Conservation (phyloP, 2,113 vertebrate genomes). For the Camarhynchus parvulus region DNA sequence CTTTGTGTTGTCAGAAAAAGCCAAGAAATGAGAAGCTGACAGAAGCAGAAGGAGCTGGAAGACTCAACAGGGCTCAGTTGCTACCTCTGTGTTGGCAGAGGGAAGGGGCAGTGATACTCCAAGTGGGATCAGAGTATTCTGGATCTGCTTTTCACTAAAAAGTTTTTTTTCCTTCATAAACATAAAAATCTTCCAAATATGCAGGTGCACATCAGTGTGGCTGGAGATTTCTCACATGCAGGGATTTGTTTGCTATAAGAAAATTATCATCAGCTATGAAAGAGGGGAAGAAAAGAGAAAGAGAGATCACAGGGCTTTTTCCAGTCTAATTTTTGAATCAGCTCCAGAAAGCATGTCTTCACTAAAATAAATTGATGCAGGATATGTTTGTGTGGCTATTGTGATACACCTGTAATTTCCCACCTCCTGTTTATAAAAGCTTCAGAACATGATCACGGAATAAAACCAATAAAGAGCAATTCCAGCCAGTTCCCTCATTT, state of each 20-base stretch:
- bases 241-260: neutral
- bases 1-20: neutral
- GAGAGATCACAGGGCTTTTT: neutral
- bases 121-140: neutral
- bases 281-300: neutral
- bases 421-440: constrained; percentile 48
- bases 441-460: constrained; percentile 22
- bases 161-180: neutral
- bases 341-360: neutral
- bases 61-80: accelerated
- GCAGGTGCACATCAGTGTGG: neutral
- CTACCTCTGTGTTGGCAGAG: neutral
- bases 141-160: neutral
- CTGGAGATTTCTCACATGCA: neutral
- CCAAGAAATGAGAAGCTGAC: neutral
- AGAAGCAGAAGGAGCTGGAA: neutral
- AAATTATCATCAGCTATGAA: neutral
- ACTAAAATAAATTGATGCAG: constrained; percentile 16
- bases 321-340: neutral
- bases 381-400: constrained; percentile 33
- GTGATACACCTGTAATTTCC: constrained; percentile 48
- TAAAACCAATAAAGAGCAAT: constrained; percentile 52
- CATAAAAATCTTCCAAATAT: neutral
- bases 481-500: constrained; percentile 32
- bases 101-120: neutral